Evolutionary conservation across 2,113 vertebrate species (phyloP).

Genomic region (Tautogolabrus adspersus): DNA sequence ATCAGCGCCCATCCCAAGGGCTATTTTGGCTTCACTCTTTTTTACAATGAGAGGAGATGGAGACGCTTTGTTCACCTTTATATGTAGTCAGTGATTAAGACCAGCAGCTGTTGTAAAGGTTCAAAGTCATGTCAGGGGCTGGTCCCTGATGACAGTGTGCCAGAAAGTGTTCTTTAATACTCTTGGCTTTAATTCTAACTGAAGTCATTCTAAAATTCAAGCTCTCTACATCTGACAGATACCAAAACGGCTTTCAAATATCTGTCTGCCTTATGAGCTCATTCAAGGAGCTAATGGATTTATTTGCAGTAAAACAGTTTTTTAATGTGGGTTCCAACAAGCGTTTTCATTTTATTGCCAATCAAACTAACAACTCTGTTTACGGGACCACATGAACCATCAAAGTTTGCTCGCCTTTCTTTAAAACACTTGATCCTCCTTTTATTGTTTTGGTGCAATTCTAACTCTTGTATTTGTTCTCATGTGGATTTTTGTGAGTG

Average conservation of each 20-base stretch:
- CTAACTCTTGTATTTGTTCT: fast-evolving
- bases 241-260: neutral
- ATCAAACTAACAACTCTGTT: slow-evolving; percentile 59
- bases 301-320: neutral
- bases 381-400: slow-evolving; percentile 47
- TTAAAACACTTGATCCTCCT: slow-evolving; percentile 3
- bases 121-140: neutral
- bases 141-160: neutral
- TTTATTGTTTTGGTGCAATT: slow-evolving; percentile 38
- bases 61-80: no score
- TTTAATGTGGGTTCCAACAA: slow-evolving; percentile 35
- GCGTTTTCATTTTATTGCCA: slow-evolving; percentile 35
- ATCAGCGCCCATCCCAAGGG: no score
- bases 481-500: slow-evolving; percentile 2
- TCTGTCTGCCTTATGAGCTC: neutral
- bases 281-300: slow-evolving; percentile 30
- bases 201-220: neutral
- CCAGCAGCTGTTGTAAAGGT: neutral
- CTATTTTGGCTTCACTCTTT: no score
- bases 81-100: neutral
- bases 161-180: neutral
- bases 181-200: neutral
- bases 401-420: slow-evolving; percentile 51
- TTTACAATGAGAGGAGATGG: no score
- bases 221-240: neutral